Base-by-base conservation (phyloP, 2,888 invertebrate genomes). In the Holacanthella duospinosa region DNA sequence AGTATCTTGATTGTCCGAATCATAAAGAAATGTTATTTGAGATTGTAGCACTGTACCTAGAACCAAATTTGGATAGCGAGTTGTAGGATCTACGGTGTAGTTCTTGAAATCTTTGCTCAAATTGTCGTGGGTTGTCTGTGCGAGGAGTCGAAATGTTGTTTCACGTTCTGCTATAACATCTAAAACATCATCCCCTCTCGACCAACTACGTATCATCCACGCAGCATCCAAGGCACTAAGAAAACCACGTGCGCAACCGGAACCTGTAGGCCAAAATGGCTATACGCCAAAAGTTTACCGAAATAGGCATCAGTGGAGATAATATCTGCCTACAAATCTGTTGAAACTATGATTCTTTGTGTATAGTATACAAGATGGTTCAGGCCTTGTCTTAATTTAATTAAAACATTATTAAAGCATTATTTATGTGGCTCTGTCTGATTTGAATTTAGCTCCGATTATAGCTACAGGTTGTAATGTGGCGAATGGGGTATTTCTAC, bases 191-290 rank as follows among this genome's bases (percentile, higher is more conserved):
- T 75, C 74, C 29, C 75, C 73, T 43, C 77, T 75, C 0, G 79
- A 78, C 78, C 79, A 81, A 59, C 76, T 76, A 55, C 77, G 74
- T 56, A 81, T 76, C 77, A 80, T 78, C 82, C 82, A 83, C 1
- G 80, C 80, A 1, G 80, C 76, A 74, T 83, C 82, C 68, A 81
- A 75, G 1, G 79, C 78, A 43, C 80, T 78, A 19, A 83, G 75
- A 71, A 82, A 83, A 1, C 82, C 82, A 56, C 82, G 75, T 1
- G 81, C 82, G 75, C 79, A 79, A 1, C 82, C 82, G 19, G 81
- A 79, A 0, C 82, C 82, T 19, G 80, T 81, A 1, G 82, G 82
- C 82, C 82, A 82, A 75, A 83, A 82, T 1, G 74, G 74, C 71
- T 74, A 53, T 16, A n/a, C n/a, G n/a, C n/a, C n/a, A 70, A 67